phyloP scores from a whole-genome alignment of 2,113 vertebrate genomes.

The Toxotes jaculatrix region DNA sequence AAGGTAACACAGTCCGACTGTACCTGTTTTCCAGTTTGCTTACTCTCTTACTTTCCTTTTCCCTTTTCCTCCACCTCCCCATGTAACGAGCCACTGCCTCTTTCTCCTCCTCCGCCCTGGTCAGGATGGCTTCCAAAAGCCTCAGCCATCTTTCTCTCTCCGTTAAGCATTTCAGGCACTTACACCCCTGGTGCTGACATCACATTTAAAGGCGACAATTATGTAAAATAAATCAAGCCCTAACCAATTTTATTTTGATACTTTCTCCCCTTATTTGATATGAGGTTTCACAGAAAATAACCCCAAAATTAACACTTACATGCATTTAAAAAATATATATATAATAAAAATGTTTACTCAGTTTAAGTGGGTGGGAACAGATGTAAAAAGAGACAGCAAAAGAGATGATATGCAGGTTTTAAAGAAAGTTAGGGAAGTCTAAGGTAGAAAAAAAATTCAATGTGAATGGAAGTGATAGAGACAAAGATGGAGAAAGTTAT shows the following conservation, averaged over 20 bases:
- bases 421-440: background rate
- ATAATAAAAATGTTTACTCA: background rate
- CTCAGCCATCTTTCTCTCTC: slow-evolving; percentile 38
- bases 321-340: background rate
- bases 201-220: slow-evolving; percentile 63
- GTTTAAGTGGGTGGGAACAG: background rate
- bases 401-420: slow-evolving; percentile 1
- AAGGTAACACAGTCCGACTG: background rate
- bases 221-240: slow-evolving; percentile 65
- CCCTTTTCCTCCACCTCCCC: slow-evolving; percentile 3
- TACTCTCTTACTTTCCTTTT: background rate
- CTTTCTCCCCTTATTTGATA: slow-evolving; percentile 41
- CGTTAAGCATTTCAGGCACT: slow-evolving; percentile 44
- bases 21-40: slow-evolving; percentile 10
- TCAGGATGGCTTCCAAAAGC: slow-evolving; percentile 14
- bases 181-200: slow-evolving; percentile 50
- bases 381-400: slow-evolving; percentile 1
- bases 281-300: slow-evolving; percentile 35
- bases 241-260: slow-evolving; percentile 47
- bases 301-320: slow-evolving; percentile 1
- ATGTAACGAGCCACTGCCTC: slow-evolving; percentile 13
- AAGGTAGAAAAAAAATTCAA: background rate
- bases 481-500: slow-evolving; percentile 2
- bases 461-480: background rate
- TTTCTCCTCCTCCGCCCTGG: slow-evolving; percentile 23